Evolutionary conservation across 2,113 vertebrate genomes (phyloP).

Genomic region (Desmodus rotundus): DNA sequence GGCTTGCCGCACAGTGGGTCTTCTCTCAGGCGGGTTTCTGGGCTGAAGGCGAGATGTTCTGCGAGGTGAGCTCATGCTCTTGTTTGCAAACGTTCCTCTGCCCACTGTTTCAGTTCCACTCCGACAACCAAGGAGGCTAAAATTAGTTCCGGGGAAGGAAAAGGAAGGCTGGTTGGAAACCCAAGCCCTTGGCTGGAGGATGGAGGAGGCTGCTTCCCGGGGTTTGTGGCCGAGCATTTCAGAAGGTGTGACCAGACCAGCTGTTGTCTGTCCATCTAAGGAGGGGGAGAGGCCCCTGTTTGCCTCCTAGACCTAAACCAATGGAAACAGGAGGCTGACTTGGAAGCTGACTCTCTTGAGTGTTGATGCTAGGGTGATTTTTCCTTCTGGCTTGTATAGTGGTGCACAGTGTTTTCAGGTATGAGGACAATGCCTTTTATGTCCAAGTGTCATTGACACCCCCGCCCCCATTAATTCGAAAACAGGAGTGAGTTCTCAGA

Average conservation of each 20-base stretch:
- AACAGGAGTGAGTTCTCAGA: neutral
- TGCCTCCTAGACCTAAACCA: constrained; percentile 75
- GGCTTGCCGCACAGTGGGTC: neutral
- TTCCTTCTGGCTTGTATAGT: neutral
- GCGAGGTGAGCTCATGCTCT: constrained; percentile 14
- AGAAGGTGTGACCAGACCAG: constrained; percentile 81
- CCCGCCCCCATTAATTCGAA: neutral
- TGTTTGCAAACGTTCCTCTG: constrained; percentile 36
- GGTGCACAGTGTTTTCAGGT: neutral
- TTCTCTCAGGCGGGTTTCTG: neutral
- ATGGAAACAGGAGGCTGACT: constrained; percentile 78
- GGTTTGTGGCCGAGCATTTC: constrained; percentile 78
- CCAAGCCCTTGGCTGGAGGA: constrained; percentile 52
- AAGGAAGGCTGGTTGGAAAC: constrained; percentile 75
- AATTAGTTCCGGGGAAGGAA: constrained; percentile 80
- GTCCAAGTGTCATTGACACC: neutral
- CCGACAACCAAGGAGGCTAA: constrained; percentile 75
- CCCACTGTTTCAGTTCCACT: constrained; percentile 46
- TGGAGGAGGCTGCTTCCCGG: constrained; percentile 68
- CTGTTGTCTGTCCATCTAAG: constrained; percentile 83
- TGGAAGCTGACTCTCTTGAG: constrained; percentile 65
- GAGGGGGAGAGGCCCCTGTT: constrained; percentile 64
- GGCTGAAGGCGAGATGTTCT: constrained; percentile 14
- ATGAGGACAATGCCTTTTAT: neutral
- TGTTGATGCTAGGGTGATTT: constrained; percentile 67